Base-by-base conservation (phyloP, 2,113 vertebrate genomes). In the Limanda limanda region DNA sequence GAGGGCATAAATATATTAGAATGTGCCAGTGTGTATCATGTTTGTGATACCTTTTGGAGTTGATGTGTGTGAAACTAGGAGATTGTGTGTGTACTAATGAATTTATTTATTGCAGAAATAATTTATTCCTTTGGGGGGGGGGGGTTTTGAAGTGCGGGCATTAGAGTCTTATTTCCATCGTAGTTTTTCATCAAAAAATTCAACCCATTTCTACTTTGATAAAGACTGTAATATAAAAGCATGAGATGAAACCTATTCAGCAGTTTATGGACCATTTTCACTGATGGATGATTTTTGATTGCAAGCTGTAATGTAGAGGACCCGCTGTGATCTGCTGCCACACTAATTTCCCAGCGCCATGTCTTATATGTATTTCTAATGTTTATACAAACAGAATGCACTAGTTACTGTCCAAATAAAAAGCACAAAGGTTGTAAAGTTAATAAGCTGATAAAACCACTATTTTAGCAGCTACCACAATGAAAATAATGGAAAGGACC, bases 211-310 rank as follows among this genome's bases (percentile, higher is more conserved):
- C 83, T 90, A 90, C 84, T 93, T 92, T 92, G 81, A 86, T 91
- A 89, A 90, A 76, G 68, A 86, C 82, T 91, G 76, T 92, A 90
- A 73, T 90, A 87, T 91, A 90, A 73, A 78, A 87, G 93, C 93
- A 94, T 93, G 92, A 79, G 67, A 84, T 81, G 23, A 83, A 78
- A 77, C 23, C 60, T 73, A 72, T 68, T 73, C 40, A 68, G 73
- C 71, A 64, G 67, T 87, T 87, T 85, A 84, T 61, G 27, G 76
- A 79, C 81, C 67, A 77, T 87, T 89, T 84, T 83, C 74, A 81
- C 71, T 66, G 51, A 78, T 71, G 59, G 74, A 70, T 76, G 40
- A 57, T 82, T 80, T 90, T 89, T 68, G 61, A 81, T 68, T 81
- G 84, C 74, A 64, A 82, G 76, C 76, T 68, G 66, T 76, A 71